Percentiles rank a stretch among this genome's conserved stretches.
Evolutionary conservation across 2,113 vertebrate species (phyloP).

Genomic region (Cervus canadensis): DNA sequence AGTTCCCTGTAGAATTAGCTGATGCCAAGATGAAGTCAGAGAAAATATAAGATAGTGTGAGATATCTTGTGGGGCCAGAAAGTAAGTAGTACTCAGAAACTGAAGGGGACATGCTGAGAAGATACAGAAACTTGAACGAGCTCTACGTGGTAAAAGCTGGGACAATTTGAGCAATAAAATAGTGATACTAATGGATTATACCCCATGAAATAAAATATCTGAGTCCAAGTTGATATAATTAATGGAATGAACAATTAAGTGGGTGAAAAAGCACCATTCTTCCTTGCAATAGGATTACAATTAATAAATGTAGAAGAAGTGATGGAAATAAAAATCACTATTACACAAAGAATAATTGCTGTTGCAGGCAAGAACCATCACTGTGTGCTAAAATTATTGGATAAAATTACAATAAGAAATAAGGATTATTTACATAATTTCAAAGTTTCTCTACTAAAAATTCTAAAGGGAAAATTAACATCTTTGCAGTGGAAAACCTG

Average conservation of each 20-base stretch:
- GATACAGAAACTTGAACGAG: background rate
- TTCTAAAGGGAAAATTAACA: background rate
- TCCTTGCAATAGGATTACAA: background rate
- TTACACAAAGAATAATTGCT: background rate
- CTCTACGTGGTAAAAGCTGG: background rate
- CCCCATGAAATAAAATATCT: background rate
- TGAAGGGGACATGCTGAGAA: background rate
- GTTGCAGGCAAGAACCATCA: background rate
- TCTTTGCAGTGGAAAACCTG: background rate
- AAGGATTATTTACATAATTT: background rate
- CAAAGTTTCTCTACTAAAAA: background rate
- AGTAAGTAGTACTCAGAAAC: background rate
- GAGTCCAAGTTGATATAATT: background rate
- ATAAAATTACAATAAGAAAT: background rate
- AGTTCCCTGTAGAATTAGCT: background rate
- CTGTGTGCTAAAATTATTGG: background rate
- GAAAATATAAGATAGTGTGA: background rate
- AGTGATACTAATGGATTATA: background rate
- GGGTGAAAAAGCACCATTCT: background rate
- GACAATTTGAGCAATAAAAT: background rate
- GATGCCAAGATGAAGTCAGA: background rate
- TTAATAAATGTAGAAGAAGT: background rate
- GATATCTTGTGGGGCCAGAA: background rate
- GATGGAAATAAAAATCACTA: background rate
- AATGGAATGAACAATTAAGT: background rate